A percentile compares a stretch with the other conserved stretches of the same genome.
phyloP scores from a whole-genome alignment of 2,888 invertebrate species.

The Xylophagus ater region DNA sequence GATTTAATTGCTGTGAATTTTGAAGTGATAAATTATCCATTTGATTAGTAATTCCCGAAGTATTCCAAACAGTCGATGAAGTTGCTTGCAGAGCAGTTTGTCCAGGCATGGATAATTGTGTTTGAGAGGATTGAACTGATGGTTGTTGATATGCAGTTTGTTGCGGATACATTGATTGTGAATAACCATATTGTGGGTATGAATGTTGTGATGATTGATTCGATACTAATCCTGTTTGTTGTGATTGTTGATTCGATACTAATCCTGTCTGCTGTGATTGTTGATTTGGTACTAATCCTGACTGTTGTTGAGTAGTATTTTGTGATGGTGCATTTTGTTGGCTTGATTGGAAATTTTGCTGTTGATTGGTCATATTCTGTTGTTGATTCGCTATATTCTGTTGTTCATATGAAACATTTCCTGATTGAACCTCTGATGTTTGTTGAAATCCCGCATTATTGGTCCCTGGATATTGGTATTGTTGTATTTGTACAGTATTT shows the following conservation, averaged over 20 bases:
- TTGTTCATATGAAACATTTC: no score
- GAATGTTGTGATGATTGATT: background rate
- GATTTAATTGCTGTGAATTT: constrained; percentile 8
- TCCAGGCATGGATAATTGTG: no score
- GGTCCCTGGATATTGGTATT: constrained; percentile 13
- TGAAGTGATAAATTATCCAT: constrained; percentile 9
- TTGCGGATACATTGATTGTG: no score
- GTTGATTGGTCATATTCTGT: constrained; percentile 8
- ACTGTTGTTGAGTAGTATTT: constrained; percentile 3
- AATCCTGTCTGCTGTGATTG: constrained; percentile 1
- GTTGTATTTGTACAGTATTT: constrained; percentile 15
- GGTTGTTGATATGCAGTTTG: no score
- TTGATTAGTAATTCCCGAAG: constrained; percentile 1
- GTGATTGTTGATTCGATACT: constrained; percentile 3
- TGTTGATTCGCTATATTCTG: constrained; percentile 16
- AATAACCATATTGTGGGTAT: no score
- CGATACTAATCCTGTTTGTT: no score
- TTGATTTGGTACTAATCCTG: no score
- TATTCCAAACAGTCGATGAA: background rate
- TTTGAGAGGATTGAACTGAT: no score
- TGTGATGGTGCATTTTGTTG: constrained; percentile 8
- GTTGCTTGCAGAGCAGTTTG: no score
- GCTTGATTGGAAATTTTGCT: background rate
- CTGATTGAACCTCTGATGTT: constrained; percentile 11
- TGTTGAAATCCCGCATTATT: constrained; percentile 14